A percentile compares a stretch with the other conserved stretches of the same genome.
phyloP scores from a whole-genome alignment of 2,113 vertebrate genomes.

The Neodontobutis hainanensis region DNA sequence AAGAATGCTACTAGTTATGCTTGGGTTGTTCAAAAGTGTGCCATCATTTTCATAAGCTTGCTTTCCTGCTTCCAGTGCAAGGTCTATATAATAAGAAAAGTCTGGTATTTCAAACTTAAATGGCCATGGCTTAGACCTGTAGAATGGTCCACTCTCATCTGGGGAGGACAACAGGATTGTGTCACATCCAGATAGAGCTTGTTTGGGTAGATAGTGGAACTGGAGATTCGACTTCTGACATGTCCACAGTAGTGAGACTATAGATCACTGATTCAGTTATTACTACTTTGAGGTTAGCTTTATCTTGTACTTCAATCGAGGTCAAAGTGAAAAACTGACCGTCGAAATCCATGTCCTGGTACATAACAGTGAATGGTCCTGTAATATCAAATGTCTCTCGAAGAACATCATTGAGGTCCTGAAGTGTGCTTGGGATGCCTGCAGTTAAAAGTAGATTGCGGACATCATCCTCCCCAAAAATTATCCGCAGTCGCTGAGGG shows the following conservation, averaged over 20 bases:
- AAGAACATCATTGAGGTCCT: constrained; percentile 23
- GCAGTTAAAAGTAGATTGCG: constrained; percentile 23
- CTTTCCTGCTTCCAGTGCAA: no score
- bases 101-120: constrained; percentile 11
- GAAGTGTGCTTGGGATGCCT: constrained; percentile 19
- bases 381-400: constrained; percentile 38
- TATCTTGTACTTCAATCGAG: constrained; percentile 20
- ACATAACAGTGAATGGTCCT: constrained; percentile 15
- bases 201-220: background rate
- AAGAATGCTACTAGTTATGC: constrained; percentile 19
- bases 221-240: background rate
- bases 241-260: background rate
- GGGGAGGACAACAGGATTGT: constrained; percentile 9
- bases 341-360: constrained; percentile 24
- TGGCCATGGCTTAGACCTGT: constrained; percentile 26
- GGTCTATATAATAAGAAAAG: constrained; percentile 5
- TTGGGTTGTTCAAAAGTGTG: constrained; percentile 2
- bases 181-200: constrained; percentile 17
- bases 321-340: constrained; percentile 22
- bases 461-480: constrained; percentile 18
- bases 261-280: background rate
- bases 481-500: constrained; percentile 18
- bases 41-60: constrained; percentile 3
- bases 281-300: constrained; percentile 17
- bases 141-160: constrained; percentile 6